A percentile compares a stretch with the other conserved stretches of the same genome.
Evolutionary conservation across 2,888 invertebrate genomes (phyloP).

Genomic region (Agrotis exclamationis): DNA sequence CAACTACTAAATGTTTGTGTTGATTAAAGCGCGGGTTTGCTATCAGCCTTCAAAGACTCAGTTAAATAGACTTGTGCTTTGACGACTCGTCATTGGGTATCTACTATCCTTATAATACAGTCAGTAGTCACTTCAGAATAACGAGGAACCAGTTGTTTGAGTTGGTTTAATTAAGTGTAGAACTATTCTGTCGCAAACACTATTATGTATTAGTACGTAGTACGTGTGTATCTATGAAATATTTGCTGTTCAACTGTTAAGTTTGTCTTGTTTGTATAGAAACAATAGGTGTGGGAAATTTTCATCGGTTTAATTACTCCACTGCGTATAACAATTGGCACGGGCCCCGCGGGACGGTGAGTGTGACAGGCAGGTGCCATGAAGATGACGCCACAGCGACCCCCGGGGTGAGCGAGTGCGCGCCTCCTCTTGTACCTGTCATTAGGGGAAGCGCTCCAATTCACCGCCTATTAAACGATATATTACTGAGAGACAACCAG

Average conservation of each 20-base stretch:
- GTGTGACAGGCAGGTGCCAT: constrained; percentile 69
- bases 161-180: constrained; percentile 71
- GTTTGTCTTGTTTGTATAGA: constrained; percentile 45
- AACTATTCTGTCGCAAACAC: constrained; percentile 57
- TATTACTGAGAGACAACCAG: constrained; percentile 33
- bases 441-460: constrained; percentile 48
- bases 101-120: constrained; percentile 47
- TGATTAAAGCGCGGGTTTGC: constrained; percentile 62
- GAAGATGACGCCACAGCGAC: constrained; percentile 62
- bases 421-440: constrained; percentile 58
- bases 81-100: constrained; percentile 46
- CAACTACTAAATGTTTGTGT: constrained; percentile 60
- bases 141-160: constrained; percentile 67
- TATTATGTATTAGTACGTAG: constrained; percentile 30
- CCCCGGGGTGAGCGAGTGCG: constrained; percentile 62
- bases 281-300: constrained; percentile 53
- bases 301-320: constrained; percentile 66
- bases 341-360: constrained; percentile 47
- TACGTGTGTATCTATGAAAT: constrained; percentile 60
- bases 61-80: constrained; percentile 52
- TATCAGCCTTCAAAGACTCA: constrained; percentile 58
- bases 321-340: constrained; percentile 56
- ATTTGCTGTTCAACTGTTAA: constrained; percentile 59
- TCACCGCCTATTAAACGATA: constrained; percentile 50
- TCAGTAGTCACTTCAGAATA: constrained; percentile 56